Evolutionary conservation across 2,888 invertebrate genomes (phyloP).

Genomic region (Yponomeuta plumbellus): DNA sequence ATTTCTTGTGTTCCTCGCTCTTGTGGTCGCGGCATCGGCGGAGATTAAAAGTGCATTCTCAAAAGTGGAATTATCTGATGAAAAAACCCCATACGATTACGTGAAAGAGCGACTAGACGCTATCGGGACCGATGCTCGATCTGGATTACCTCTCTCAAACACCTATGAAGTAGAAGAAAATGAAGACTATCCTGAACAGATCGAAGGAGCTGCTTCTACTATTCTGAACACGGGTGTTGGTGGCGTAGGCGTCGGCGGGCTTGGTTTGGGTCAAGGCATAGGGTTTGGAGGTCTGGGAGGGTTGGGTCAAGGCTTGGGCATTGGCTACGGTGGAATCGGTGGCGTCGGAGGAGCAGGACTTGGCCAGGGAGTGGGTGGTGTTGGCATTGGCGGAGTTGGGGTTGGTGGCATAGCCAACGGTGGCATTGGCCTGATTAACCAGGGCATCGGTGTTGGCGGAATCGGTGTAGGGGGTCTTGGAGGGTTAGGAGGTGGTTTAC

Average conservation of each 20-base stretch:
- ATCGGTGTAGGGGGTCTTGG: slow-evolving; percentile 34
- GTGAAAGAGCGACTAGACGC: slow-evolving; percentile 59
- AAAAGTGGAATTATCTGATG: slow-evolving; percentile 53
- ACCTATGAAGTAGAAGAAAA: slow-evolving; percentile 78
- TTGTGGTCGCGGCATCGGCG: slow-evolving; percentile 42
- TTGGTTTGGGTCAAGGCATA: slow-evolving; percentile 28
- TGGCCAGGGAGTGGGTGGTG: slow-evolving; percentile 29
- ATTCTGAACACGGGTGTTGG: slow-evolving; percentile 47
- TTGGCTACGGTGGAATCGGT: slow-evolving; percentile 39
- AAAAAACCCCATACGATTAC: slow-evolving; percentile 67
- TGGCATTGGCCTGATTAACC: slow-evolving; percentile 37
- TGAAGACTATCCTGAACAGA: slow-evolving; percentile 70
- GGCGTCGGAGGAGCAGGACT: slow-evolving; percentile 35
- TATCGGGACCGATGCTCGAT: slow-evolving; percentile 44
- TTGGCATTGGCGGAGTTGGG: slow-evolving; percentile 28
- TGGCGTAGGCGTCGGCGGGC: slow-evolving; percentile 32
- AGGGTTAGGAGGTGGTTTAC: slow-evolving; percentile 38
- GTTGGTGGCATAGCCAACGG: slow-evolving; percentile 28
- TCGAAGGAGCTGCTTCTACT: slow-evolving; percentile 62
- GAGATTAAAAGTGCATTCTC: slow-evolving; percentile 31
- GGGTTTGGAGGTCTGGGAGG: slow-evolving; percentile 31
- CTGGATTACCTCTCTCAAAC: slow-evolving; percentile 60
- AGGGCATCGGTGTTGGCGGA: slow-evolving; percentile 51
- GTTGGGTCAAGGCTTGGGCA: slow-evolving; percentile 37
- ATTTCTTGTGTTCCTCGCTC: slow-evolving; percentile 42